These are phyloP conservation scores for Xestia xanthographa DNA, from an alignment of 2,888 invertebrate species.

Conservation along the genomic window DNA sequence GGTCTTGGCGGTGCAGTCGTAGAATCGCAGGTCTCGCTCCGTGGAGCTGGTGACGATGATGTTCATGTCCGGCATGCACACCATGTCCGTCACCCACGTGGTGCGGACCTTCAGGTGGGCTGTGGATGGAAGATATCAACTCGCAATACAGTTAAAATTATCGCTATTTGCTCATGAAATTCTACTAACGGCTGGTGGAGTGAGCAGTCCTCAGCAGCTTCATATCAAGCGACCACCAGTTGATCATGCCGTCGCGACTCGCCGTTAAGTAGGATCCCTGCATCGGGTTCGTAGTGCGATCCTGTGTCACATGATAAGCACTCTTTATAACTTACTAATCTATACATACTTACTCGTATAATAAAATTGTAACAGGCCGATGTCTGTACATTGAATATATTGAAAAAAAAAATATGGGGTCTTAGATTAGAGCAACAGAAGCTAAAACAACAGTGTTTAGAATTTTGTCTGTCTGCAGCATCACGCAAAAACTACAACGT, in stretches of 20 bases:
- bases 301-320: conserved; percentile 73
- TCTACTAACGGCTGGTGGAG: conserved; percentile 91
- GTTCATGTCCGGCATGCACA: conserved; percentile 94
- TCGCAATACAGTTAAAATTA: background rate
- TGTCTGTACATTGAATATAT: no score
- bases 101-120: conserved; percentile 91
- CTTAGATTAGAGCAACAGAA: no score
- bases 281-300: conserved; percentile 89
- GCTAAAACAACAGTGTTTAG: no score
- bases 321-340: background rate
- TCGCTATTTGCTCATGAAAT: background rate
- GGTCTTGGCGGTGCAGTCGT: conserved; percentile 94
- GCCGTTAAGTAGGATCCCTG: conserved; percentile 94
- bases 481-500: no score
- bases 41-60: conserved; percentile 94
- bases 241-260: conserved; percentile 94
- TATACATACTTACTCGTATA: no score
- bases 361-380: no score
- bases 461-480: no score
- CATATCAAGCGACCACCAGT: conserved; percentile 94
- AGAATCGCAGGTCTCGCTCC: conserved; percentile 94
- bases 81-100: conserved; percentile 94
- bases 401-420: no score
- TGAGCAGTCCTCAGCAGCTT: conserved; percentile 91
- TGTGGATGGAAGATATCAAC: conserved; percentile 65